Evolutionary conservation across 2,113 vertebrate species (phyloP), one percentile per base, ranked within the genome.

Genomic region (Choloepus hoffmanni): DNA sequence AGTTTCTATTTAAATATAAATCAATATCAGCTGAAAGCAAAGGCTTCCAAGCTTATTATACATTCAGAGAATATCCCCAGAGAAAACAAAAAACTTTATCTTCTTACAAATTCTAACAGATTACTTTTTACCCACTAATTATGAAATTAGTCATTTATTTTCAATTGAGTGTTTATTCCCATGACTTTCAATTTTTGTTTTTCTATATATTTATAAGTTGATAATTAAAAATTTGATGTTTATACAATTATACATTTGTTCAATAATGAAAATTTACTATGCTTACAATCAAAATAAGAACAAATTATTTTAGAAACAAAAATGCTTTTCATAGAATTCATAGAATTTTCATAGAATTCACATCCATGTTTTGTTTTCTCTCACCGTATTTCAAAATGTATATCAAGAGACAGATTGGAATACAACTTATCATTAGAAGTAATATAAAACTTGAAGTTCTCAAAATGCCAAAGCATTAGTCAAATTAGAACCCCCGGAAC

Each of bases 1-100:
- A 90, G 70, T 78, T 94, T 14, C 77, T 67, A 81, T n/a, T 92
- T 79, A 95, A 96, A 85, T 83, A 94, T 21, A 92, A 65, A 78
- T 65, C 85, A 74, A 7, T 86, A 63, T 24, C 58, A 63, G 82
- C 0, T 8, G 65, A 95, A 36, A 85, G 94, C 67, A 96, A 95
- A 97, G 23, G 19, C 28, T 84, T 74, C 79, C 50, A 81, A 70
- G 36, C 45, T 67, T 28, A 76, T 58, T 76, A 9, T 33, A 83
- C 67, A 63, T 48, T 68, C 33, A 81, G 63, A 70, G 30, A 72
- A 33, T 85, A 40, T 62, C n/a, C 43, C 73, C n/a, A 67, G 63
- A 36, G n/a, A 73, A 16, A n/a, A 13, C 0, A 40, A 67, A 82
- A 81, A 48, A 72, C 62, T n/a, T 11, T 62, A 74, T 76, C 19